Base-by-base conservation (phyloP, 2,888 invertebrate genomes). In the Hirtodrosophila duncani region DNA sequence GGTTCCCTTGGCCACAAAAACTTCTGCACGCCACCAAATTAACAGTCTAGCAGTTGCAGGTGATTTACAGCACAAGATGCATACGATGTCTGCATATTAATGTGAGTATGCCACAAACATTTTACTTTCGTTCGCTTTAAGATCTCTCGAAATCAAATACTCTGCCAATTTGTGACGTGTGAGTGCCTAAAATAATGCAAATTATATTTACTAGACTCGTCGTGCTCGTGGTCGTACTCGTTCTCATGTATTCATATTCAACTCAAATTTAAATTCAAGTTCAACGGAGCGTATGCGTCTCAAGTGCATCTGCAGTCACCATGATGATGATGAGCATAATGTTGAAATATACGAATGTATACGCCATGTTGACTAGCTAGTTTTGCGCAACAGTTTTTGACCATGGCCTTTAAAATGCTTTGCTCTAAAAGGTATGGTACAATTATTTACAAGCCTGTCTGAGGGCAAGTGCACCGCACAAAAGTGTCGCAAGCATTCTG, bases 71-170 rank as follows among this genome's bases (percentile, higher is more conserved):
- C 34, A n/a, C 51, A 60, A 51, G 41, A 30, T 21, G 50, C 39
- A 39, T 36, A 80, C 71, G 51, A 42, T 51, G 80, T 67, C 80
- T 75, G 81, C 75, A 75, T 75, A 75, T 75, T 81, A 75, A 75
- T 59, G 74, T 50, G 56, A 59, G 60, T 59, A 49, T 50, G 18
- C n/a, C n/a, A n/a, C n/a, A n/a, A n/a, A n/a, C 56, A 33, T 59
- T 49, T 60, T 49, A 56, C 60, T 56, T 56, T 56, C 56, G n/a
- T 59, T 39, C 38, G 27, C 21, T 37, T 48, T 33, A 31, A 24
- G 60, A 38, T n/a, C n/a, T n/a, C 57, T 50, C 30, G 33, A 50
- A 51, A 46, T 50, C 52, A 60, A 75, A 71, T 70, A 37, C 42
- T 36, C 49, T 49, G 59, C 72, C 70, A 71, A 71, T 71, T 71